Conservation (phyloP, 2,113 vertebrate species). For the Aldabrachelys gigantea region DNA sequence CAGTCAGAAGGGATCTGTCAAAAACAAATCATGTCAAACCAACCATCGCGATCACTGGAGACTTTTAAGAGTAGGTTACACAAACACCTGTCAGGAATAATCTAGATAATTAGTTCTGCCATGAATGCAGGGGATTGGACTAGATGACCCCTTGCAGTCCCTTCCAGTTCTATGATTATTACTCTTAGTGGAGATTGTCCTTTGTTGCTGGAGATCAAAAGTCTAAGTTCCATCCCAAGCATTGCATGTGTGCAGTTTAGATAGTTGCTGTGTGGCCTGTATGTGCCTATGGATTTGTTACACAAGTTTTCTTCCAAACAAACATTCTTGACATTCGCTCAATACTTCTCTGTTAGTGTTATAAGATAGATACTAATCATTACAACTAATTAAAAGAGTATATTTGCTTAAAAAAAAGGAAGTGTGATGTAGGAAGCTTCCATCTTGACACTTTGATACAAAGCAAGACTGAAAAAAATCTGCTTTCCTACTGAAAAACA, state of each 20-base stretch:
- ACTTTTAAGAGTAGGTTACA: too few relatives aligned
- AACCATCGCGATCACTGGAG: too few relatives aligned
- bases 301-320: conserved; percentile 6
- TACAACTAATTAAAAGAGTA: conserved; percentile 15
- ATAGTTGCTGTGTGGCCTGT: background rate
- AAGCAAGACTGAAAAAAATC: background rate
- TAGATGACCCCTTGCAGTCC: too few relatives aligned
- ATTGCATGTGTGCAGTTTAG: background rate
- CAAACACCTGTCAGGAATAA: too few relatives aligned
- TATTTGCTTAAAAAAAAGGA: conserved; percentile 12
- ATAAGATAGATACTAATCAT: conserved; percentile 29
- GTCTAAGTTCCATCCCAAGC: rapidly evolving
- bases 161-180: background rate
- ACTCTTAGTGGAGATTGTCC: background rate
- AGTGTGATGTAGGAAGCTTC: background rate
- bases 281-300: background rate
- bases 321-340: background rate
- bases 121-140: too few relatives aligned
- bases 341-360: background rate
- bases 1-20: too few relatives aligned
- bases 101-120: too few relatives aligned
- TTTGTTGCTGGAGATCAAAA: background rate
- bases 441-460: background rate
- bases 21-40: too few relatives aligned
- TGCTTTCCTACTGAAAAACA: background rate